Base-by-base conservation (phyloP, 2,797 vertebrate species). In the Forpus xanthops region DNA sequence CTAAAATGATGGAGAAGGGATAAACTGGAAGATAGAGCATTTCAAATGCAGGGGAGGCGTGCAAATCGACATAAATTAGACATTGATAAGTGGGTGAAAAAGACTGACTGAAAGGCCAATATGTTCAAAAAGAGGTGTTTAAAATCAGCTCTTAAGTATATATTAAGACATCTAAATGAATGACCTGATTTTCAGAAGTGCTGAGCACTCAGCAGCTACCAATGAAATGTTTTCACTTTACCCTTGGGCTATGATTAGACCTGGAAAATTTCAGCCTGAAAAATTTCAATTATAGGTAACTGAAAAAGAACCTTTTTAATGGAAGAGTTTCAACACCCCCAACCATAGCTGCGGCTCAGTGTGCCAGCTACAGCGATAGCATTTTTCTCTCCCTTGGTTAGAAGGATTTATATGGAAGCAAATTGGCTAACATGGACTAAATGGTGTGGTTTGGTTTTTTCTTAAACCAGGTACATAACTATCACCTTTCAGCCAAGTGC, bases 81-180 rank as follows among this genome's bases (percentile, higher is more conserved):
- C 87, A 81, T 49, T 91, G 79, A 73, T 78, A 88, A 86, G 76
- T 31, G 5, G 6, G 15, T 90, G 85, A 76, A 91, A 88, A 80
- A 81, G 58, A 60, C 21, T 75, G 82, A 82, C 85, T 90, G 76
- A 78, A 94, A 91, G 79, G 44, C 73, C 87, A 92, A 4, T 75
- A 62, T 79, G 80, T 75, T 94, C 74, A 89, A 81, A 93, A 96
- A 86, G 62, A 96, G 55, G 79, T 93, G 76, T 94, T 96, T 88
- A 81, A 96, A 94, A 80, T 93, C 87, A 84, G 70, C 41, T 92
- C 83, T 78, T 96, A 92, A 89, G 82, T 92, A 75, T 66, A 70
- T 89, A 94, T 95, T 84, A 95, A 92, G 93, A 95, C 73, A 93
- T 92, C 79, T 94, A 87, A 96, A 96, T 95, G 89, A 94, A 88